Conservation (phyloP, 2,113 vertebrate genomes). For the Sisor rabdophorus region DNA sequence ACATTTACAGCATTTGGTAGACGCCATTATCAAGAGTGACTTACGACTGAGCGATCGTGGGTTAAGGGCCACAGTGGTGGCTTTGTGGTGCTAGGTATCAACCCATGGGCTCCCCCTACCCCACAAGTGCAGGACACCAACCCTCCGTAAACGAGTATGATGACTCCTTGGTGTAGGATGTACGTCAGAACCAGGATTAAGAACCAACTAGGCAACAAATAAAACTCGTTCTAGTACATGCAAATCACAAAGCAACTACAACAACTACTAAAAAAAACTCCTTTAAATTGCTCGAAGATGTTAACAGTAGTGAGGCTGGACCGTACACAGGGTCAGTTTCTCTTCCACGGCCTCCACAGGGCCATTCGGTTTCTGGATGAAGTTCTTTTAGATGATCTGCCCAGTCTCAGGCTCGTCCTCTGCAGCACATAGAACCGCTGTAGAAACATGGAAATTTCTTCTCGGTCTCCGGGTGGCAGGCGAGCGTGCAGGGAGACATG, state of each 20-base stretch:
- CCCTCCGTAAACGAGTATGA: too few relatives aligned
- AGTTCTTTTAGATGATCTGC: conserved; percentile 20
- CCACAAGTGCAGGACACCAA: too few relatives aligned
- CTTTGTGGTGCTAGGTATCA: too few relatives aligned
- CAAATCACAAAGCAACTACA: conserved; percentile 3
- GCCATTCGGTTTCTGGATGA: neutral
- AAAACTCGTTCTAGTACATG: conserved; percentile 4
- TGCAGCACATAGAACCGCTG: conserved; percentile 62
- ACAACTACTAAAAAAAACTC: neutral
- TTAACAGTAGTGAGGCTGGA: neutral
- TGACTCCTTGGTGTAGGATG: too few relatives aligned
- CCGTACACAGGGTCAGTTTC: neutral
- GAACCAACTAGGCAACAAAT: neutral
- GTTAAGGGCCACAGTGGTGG: too few relatives aligned
- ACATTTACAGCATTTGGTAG: too few relatives aligned
- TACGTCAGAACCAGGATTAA: neutral
- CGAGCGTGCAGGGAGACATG: conserved; percentile 61
- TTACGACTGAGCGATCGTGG: too few relatives aligned
- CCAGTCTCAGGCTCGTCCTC: conserved; percentile 18
- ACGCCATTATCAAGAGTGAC: too few relatives aligned
- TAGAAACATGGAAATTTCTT: conserved; percentile 46
- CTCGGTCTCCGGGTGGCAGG: conserved; percentile 53
- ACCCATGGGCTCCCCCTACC: too few relatives aligned
- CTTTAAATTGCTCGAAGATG: neutral
- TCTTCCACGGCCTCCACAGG: conserved; percentile 69